Base-by-base conservation (phyloP, 2,888 invertebrate genomes). In the Agonopterix arenella region DNA sequence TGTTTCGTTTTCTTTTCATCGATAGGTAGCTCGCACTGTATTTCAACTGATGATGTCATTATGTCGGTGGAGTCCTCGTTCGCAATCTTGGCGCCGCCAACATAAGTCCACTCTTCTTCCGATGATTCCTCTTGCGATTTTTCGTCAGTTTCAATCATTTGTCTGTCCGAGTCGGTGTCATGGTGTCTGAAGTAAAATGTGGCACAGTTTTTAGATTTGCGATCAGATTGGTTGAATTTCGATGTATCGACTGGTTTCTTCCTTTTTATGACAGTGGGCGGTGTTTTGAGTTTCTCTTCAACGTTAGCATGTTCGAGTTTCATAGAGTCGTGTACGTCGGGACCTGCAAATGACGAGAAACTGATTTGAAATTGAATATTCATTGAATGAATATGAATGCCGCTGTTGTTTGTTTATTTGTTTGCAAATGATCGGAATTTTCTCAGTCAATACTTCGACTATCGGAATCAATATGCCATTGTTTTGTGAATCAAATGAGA, bases 141-240 rank as follows among this genome's bases (percentile, higher is more conserved):
- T 49, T 85, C 84, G 45, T 84, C 78, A 47, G 90, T 84, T 69
- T 90, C 78, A 55, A 88, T 76, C 73, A 91, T 88, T 67, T 94
- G 93, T 72, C 91, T 90, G 74, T 96, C 96, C 9, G 95, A 95
- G 76, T 96, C 96, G 10, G 96, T 96, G 75, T 97, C 96, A 78
- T 93, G 92, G 78, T 96, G 96, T 76, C 92, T 94, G 80, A 95
- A 96, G 83, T 96, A 96, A 80, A 94, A 96, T 55, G 93, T 95
- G 60, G 93, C 96, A 74, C 93, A 92, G 76, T 96, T 96, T 76
- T 94, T 95, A 11, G 95, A 94, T 77, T 93, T 94, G 60, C 94
- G 90, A 76, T 94, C 93, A 8, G 95, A 93, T 62, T 94, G 91
- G 70, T 92, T 93, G 71, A 91, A 92, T 73, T 91, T 91, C 41